Conservation (phyloP, 2,113 vertebrate genomes). For the Rostratula benghalensis region DNA sequence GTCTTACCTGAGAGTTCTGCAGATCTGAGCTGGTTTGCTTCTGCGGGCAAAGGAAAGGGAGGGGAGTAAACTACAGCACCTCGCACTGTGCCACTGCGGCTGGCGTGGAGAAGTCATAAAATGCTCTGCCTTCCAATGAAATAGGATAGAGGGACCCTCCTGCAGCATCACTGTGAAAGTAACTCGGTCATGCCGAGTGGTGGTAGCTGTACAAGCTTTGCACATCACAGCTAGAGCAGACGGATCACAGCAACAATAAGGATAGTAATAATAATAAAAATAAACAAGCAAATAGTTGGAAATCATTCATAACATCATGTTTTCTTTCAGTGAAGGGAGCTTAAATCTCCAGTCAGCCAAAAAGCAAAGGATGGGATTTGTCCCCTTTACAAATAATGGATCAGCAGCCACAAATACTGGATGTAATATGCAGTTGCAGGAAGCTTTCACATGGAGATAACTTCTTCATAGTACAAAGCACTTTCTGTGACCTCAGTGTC, state of each 20-base stretch:
- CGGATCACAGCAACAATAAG: not conserved
- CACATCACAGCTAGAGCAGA: not conserved
- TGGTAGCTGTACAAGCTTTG: not conserved
- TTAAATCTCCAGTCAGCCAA: not conserved
- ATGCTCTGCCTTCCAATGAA: conserved; percentile 26
- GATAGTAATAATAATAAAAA: not conserved
- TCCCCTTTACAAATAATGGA: conserved; percentile 7
- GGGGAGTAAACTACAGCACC: not conserved
- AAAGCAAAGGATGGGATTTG: conserved; percentile 16
- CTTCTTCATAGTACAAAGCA: conserved; percentile 58
- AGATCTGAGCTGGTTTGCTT: conserved; percentile 24
- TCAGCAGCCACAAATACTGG: not conserved
- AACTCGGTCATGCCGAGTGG: not conserved
- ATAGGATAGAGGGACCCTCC: not conserved
- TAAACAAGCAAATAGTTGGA: not conserved
- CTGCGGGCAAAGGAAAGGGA: conserved; percentile 1
- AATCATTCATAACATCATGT: not conserved
- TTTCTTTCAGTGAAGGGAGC: not conserved
- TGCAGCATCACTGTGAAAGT: not conserved
- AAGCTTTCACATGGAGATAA: conserved; percentile 46
- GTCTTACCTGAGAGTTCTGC: conserved; percentile 37
- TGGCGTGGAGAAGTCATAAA: conserved; percentile 25
- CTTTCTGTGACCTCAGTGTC: conserved; percentile 38
- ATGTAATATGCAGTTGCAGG: conserved; percentile 1
- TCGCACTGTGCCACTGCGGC: not conserved